phyloP scores from a whole-genome alignment of 53 echinoderm and acorn worm genomes.

The Luidia sarsii region DNA sequence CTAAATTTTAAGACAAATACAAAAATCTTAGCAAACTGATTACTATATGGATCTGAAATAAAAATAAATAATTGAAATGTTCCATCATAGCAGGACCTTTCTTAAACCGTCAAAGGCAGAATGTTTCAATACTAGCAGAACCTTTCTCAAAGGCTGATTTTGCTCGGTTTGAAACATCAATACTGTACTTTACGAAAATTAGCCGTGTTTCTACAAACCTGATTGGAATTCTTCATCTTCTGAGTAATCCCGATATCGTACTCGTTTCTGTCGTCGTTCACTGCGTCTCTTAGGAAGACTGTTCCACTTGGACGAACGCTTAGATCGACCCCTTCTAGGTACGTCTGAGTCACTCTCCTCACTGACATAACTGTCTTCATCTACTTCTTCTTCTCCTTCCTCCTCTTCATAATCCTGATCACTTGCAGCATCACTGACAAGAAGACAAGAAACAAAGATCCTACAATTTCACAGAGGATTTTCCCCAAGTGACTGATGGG shows the following conservation, averaged over 20 bases:
- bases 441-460: not conserved
- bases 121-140: no score
- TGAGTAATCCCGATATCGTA: constrained; percentile 59
- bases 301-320: constrained; percentile 35
- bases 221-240: constrained; percentile 59
- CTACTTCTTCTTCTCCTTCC: constrained; percentile 62
- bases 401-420: constrained; percentile 44
- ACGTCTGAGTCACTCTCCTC: constrained; percentile 30
- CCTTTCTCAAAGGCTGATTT: no score
- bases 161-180: no score
- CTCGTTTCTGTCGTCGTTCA: constrained; percentile 42
- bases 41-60: no score
- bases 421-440: constrained; percentile 43
- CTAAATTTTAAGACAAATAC: no score
- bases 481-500: no score
- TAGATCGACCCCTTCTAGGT: constrained; percentile 21
- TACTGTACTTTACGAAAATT: no score
- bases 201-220: not conserved
- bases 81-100: no score
- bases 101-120: no score
- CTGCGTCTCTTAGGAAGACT: constrained; percentile 66
- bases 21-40: no score
- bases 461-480: no score
- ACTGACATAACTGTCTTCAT: constrained; percentile 49
- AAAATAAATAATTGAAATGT: no score